A percentile compares a stretch with the other conserved stretches of the same genome.
Evolutionary conservation across 2,888 invertebrate species (phyloP).

Genomic region (Macrostomum cliftonense): DNA sequence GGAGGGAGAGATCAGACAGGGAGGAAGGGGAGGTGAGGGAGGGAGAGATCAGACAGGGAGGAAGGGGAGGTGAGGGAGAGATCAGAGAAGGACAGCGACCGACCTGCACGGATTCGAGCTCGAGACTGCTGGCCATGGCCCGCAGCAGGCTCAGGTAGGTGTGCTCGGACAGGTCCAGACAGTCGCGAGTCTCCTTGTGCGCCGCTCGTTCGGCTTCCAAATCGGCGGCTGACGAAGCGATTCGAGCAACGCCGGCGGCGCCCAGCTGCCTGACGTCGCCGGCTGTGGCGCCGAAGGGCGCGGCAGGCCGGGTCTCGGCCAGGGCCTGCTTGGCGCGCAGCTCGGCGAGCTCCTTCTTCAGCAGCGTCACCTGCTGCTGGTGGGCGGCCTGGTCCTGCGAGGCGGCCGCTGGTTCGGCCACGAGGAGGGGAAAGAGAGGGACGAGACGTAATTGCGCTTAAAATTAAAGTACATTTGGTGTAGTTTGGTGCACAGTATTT

Average conservation of each 20-base stretch:
- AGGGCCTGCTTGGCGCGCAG: slow-evolving; percentile 25
- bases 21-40: no score
- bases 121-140: slow-evolving; percentile 22
- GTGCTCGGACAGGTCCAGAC: slow-evolving; percentile 6
- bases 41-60: no score
- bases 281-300: slow-evolving; percentile 2
- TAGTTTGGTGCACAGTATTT: no score
- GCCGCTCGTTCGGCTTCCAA: neutral
- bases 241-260: neutral
- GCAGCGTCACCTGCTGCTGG: slow-evolving; percentile 28
- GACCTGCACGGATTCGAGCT: slow-evolving; percentile 19
- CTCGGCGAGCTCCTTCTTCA: slow-evolving; percentile 36
- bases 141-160: slow-evolving; percentile 25
- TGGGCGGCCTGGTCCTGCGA: slow-evolving; percentile 30
- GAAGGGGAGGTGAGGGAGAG: no score
- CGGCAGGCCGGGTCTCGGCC: slow-evolving; percentile 7
- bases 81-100: no score
- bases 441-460: no score
- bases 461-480: neutral
- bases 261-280: neutral
- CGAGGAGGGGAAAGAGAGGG: neutral
- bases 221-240: no score
- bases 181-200: slow-evolving; percentile 1
- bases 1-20: no score
- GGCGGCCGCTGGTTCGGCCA: slow-evolving; percentile 20